Base-by-base conservation (phyloP, 2,797 vertebrate species). In the Natrix natrix region DNA sequence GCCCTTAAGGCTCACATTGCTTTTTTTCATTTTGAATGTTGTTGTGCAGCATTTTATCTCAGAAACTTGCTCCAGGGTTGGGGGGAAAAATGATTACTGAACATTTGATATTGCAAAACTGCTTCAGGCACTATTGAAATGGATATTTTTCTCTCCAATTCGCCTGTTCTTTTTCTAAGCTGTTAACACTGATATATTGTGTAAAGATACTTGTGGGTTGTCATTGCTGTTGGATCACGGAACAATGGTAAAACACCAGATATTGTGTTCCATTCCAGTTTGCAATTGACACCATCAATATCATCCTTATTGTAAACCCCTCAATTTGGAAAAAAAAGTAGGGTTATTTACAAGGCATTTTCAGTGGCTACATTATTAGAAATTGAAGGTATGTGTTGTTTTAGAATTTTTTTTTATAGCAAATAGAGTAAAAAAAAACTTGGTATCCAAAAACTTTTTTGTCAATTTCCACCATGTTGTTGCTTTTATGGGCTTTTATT, bases 101-200 rank as follows among this genome's bases (percentile, higher is more conserved):
- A 48, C 4, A 86, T 91, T 90, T 92, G 63, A 93, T 63, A 88
- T 56, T 56, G 61, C 89, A 93, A 74, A 88, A 91, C 57, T 92
- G n/a, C 59, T 63, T 86, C 52, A 92, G 24, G 89, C 88, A 88
- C 3, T 86, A 94, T 24, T 56, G 22, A 74, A 93, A 93, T 14
- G 4, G 43, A 78, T n/a, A 52, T 32, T n/a, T 26, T 59, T 92
- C 43, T 78, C n/a, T 43, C 24, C 32, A 59, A 24, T 17, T 91
- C 0, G 26, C 43, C 5, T 88, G 2, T 17, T 24, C n/a, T 91
- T 66, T 86, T 86, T 91, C 89, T 88, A 26, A 63, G 89, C 86
- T 78, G 22, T 24, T 55, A 56, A 56, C 11, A 90, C 90, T 89
- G 48, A 83, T 88, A 86, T 66, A 91, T 26, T 87, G 54, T 89